phyloP scores from a whole-genome alignment of 2,888 invertebrate genomes.

The Phortica okadai region DNA sequence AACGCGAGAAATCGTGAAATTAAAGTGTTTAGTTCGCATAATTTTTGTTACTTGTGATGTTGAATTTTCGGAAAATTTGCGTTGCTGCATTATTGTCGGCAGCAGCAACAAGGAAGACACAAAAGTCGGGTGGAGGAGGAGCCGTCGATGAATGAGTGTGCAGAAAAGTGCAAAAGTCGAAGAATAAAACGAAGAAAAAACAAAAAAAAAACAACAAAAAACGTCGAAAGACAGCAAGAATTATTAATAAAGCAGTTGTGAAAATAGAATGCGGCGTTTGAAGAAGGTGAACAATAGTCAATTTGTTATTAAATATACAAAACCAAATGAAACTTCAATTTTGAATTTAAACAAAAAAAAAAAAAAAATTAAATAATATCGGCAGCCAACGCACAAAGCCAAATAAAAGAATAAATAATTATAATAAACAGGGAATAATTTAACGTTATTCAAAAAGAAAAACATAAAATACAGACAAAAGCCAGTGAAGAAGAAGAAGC shows the following conservation, averaged over 20 bases:
- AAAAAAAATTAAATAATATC: background rate
- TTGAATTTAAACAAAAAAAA: conserved; percentile 22
- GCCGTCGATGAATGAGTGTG: conserved; percentile 23
- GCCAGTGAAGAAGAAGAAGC: too few species aligned
- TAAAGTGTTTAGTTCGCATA: background rate
- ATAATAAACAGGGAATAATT: background rate
- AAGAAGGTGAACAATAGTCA: conserved; percentile 68
- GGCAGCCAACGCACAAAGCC: background rate
- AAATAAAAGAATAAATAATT: background rate
- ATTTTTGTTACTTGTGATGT: conserved; percentile 15
- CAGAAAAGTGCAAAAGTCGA: conserved; percentile 36
- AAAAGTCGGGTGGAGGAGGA: background rate
- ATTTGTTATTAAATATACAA: conserved; percentile 56
- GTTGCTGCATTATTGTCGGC: conserved; percentile 12
- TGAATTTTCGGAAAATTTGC: conserved; percentile 28
- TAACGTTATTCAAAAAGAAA: conserved; percentile 1
- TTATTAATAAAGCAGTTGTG: conserved; percentile 52
- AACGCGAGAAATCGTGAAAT: background rate
- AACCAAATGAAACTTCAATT: conserved; percentile 27
- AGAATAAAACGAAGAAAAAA: conserved; percentile 43
- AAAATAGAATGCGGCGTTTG: conserved; percentile 72
- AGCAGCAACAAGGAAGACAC: background rate
- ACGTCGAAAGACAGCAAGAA: too few species aligned
- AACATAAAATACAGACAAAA: background rate
- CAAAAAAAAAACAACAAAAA: conserved; percentile 49